Evolutionary conservation across 2,797 vertebrate genomes (phyloP), one percentile per base, ranked within the genome.

Genomic region (Gastrophryne carolinensis): DNA sequence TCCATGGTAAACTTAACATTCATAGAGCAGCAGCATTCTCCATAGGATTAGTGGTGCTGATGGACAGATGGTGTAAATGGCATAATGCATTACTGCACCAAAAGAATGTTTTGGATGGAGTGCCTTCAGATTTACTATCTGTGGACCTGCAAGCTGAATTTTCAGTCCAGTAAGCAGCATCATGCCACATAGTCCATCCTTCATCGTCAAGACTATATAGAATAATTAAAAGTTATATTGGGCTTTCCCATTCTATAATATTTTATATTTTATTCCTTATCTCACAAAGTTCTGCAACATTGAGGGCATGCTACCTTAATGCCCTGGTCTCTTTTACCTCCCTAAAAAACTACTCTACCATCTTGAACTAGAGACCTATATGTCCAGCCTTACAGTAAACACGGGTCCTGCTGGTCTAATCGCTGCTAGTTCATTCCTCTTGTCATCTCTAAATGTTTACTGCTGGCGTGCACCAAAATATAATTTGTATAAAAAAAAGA

Each of bases 91-190:
- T 56, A 65, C 6, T 44, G 17, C 53, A 44, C 32, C 71, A 32
- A 23, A 23, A 72, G n/a, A 50, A 17, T 44, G 23, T 35, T 56
- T 39, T 23, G n/a, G n/a, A n/a, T n/a, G n/a, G n/a, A n/a, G n/a
- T n/a, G n/a, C n/a, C n/a, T n/a, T n/a, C n/a, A n/a, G n/a, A n/a
- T n/a, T n/a, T 26, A n/a, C 37, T 34, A 39, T 68, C 12, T 68
- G 30, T 10, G 19, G 32, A 50, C 24, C 26, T 66, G 8, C 41
- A 65, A 21, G 10, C 50, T 8, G 17, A 32, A 37, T 19, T 26
- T 37, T 62, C n/a, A 64, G 57, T 63, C 49, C 58, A 75, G 23
- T 67, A 39, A 61, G 27, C 35, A 30, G 47, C 44, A 62, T 53
- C 24, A 68, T 75, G 57, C 44, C 61, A 52, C 32, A 60, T 29